Evolutionary conservation across 1,140 invertebrate genomes (phyloP), one percentile per base, ranked within the genome.

Genomic region (Antheraea pernyi): DNA sequence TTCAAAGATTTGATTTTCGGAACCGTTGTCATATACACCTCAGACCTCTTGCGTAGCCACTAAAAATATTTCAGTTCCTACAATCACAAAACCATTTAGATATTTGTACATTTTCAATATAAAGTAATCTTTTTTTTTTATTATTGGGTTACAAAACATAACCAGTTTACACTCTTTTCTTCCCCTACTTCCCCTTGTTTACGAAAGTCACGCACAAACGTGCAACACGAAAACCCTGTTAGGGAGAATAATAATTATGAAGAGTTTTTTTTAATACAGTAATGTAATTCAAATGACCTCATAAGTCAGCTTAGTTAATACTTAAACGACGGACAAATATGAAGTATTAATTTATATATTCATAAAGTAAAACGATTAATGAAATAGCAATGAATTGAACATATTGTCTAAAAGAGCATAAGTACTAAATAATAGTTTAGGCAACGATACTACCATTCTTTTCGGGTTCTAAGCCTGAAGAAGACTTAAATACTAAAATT

Each of bases 171-270:
- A 53, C 0, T 53, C 46, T 53, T 16, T 53, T 53, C 0, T 53
- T 53, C 16, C 46, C 13, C 46, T 53, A 16, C 16, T 53, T 53
- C 16, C 46, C 46, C 46, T 53, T 48, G 64, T 65, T 46, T 19
- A 65, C 39, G 64, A 48, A 42, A 22, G 64, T 65, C 64, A 65
- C 64, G 64, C 64, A 65, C 64, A 53, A 65, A 61, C 60, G 4
- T 68, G n/a, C 46, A 62, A 59, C 48, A 37, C 61, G 62, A 59
- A 58, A 64, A 69, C 62, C 60, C 18, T 61, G 22, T 61, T 61
- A 61, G 13, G 19, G 22, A 30, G 60, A 61, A 61, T 61, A 61
- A 61, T 30, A 61, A 61, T 53, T 53, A 53, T 53, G 5, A 53
- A 42, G 11, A 42, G 22, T 30, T n/a, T 53, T 48, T 48, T 48